These are phyloP conservation scores for Zaprionus kolodkinae DNA, from an alignment of 1,140 invertebrate species.

Conservation along the genomic window DNA sequence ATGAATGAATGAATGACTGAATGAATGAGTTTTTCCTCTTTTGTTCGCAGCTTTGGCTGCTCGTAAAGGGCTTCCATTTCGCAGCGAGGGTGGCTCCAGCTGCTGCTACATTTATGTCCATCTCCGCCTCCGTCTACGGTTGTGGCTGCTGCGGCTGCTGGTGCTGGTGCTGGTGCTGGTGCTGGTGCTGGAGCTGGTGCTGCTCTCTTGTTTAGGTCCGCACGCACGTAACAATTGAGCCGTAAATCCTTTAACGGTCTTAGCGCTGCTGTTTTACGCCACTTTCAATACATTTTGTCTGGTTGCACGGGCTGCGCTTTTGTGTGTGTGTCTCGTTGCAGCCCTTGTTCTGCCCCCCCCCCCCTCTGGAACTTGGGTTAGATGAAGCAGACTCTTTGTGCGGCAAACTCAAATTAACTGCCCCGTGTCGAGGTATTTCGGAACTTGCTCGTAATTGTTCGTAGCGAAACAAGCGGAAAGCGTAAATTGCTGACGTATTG, in stretches of 20 bases:
- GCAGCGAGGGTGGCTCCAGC: slow-evolving; percentile 49
- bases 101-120: background rate
- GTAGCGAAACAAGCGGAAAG: slow-evolving; percentile 73
- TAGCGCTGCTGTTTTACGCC: slow-evolving; percentile 70
- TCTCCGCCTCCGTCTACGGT: slow-evolving; percentile 1
- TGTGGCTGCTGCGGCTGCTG: background rate
- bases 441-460: slow-evolving; percentile 69
- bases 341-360: slow-evolving; percentile 1
- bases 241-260: slow-evolving; percentile 83
- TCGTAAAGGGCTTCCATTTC: slow-evolving; percentile 68
- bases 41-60: slow-evolving; percentile 55
- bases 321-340: slow-evolving; percentile 33
- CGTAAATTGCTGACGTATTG: slow-evolving; percentile 75
- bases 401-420: slow-evolving; percentile 75
- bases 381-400: slow-evolving; percentile 28
- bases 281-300: slow-evolving; percentile 48
- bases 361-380: slow-evolving; percentile 20
- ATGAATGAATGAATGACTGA: slow-evolving; percentile 27
- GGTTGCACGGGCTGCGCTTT: slow-evolving; percentile 58
- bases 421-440: slow-evolving; percentile 57
- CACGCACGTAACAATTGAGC: slow-evolving; percentile 80
- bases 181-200: background rate
- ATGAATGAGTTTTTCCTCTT: slow-evolving; percentile 56
- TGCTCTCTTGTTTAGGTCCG: slow-evolving; percentile 26
- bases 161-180: background rate